Evolutionary conservation across 2,888 invertebrate genomes (phyloP).

Genomic region (Allacma fusca): DNA sequence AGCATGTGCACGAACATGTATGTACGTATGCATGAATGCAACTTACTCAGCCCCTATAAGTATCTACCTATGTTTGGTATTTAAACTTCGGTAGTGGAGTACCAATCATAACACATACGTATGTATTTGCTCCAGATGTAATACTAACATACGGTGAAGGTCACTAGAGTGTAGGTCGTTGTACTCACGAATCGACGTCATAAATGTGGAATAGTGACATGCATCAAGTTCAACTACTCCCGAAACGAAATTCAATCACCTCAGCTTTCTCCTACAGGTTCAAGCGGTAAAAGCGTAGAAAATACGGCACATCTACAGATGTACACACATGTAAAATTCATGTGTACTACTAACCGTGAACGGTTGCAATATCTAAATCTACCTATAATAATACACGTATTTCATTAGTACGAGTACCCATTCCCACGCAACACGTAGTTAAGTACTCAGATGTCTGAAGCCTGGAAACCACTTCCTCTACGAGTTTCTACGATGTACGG

Average conservation of each 20-base stretch:
- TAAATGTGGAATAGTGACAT: not conserved
- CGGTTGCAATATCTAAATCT: not conserved
- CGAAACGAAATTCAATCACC: not conserved
- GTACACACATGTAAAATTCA: not conserved
- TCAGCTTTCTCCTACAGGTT: conserved; percentile 4
- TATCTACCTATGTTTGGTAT: too few relatives aligned
- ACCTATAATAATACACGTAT: not conserved
- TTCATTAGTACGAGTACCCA: not conserved
- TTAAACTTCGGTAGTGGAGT: too few relatives aligned
- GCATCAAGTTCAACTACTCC: not conserved
- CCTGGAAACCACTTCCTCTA: not conserved
- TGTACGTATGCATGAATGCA: too few relatives aligned
- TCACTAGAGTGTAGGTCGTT: conserved; percentile 16
- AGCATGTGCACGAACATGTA: too few relatives aligned
- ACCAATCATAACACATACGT: too few relatives aligned
- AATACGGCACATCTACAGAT: not conserved
- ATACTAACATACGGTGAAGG: not conserved
- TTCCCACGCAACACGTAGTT: not conserved
- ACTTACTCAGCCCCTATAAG: too few relatives aligned
- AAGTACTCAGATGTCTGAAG: too few relatives aligned
- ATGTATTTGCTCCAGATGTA: not conserved
- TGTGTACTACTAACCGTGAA: not conserved
- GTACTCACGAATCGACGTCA: not conserved
- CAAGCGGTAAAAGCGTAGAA: not conserved
- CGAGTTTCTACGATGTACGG: not conserved